Base-by-base conservation (phyloP, 2,797 vertebrate species). In the Danio jaintianensis region DNA sequence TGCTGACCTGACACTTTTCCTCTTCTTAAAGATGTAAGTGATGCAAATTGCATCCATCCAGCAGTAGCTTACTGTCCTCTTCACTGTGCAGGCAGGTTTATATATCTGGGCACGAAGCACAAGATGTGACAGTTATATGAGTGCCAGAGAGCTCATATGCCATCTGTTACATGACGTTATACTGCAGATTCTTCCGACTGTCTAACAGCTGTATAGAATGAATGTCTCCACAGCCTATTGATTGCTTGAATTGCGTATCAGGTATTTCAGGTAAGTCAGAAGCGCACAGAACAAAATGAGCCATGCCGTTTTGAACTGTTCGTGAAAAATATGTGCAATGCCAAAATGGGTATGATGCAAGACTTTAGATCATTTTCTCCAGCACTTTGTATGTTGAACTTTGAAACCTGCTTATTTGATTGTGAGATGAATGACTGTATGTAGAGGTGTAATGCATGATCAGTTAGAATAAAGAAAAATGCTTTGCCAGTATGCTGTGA, bases 361-460 rank as follows among this genome's bases (percentile, higher is more conserved):
- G 78, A 77, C 80, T 82, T 84, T 82, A 81, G 55, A 71, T 75
- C 58, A 66, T 58, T 75, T 80, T 78, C 79, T 83, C 48, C 12
- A 68, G 68, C 69, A 71, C 77, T 84, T 83, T 85, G 79, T 78
- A 80, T 62, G 29, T 52, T 52, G 29, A 77, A 56, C 29, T 77
- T 53, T 52, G 40, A 78, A 72, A 67, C 18, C 71, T 70, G 56
- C 75, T 43, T 70, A 63, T 16, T 83, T 74, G 40, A 22, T 68
- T 63, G 40, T 18, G 15, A 78, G 47, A 75, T 56, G 64, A 78
- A 66, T 69, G 66, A 29, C 18, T 77, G 20, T 77, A 50, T 79
- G 73, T 69, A 64, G 43, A 38, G 47, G 4, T 68, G 59, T 62
- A 64, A 67, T 45, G 71, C 64, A 69, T 78, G 56, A 61, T 47